Conservation (phyloP, 2,888 invertebrate species). For the Lamellibrachia columna region DNA sequence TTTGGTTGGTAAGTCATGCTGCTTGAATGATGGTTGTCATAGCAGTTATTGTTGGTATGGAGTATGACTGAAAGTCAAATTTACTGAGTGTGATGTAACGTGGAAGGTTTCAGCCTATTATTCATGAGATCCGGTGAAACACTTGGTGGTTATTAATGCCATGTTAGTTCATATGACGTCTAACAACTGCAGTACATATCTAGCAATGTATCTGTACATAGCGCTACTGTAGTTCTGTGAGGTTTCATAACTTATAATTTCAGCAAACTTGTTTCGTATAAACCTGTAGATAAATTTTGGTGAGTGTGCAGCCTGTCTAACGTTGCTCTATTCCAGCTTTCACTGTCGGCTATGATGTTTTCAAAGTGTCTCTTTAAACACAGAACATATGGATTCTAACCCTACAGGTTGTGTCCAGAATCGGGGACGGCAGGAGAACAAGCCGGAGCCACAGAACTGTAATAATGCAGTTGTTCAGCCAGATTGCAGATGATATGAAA, state of each 20-base stretch:
- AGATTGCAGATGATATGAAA: conserved; percentile 11
- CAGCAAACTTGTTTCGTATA: background rate
- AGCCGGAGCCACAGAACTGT: conserved; percentile 4
- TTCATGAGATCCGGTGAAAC: background rate
- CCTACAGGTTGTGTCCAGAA: conserved; percentile 3
- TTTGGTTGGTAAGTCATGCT: background rate
- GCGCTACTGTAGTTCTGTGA: background rate
- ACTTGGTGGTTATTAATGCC: background rate
- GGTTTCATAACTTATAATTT: background rate
- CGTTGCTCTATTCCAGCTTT: background rate
- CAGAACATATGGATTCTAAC: conserved; percentile 16
- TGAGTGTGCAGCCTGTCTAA: background rate
- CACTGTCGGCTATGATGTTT: conserved; percentile 6
- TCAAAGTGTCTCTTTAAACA: background rate
- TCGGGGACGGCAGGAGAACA: background rate
- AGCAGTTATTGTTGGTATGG: background rate
- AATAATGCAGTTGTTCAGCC: conserved; percentile 12
- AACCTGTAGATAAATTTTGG: background rate
- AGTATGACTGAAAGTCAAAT: background rate
- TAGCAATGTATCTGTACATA: background rate
- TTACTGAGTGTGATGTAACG: background rate
- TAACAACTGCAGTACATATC: background rate
- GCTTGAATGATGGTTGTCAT: background rate
- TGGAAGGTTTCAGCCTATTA: background rate
- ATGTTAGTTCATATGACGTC: background rate